A percentile compares a stretch with the other conserved stretches of the same genome.
These are phyloP conservation scores for Ciconia nigra DNA, from an alignment of 2,797 vertebrate species.

Conservation along the genomic window DNA sequence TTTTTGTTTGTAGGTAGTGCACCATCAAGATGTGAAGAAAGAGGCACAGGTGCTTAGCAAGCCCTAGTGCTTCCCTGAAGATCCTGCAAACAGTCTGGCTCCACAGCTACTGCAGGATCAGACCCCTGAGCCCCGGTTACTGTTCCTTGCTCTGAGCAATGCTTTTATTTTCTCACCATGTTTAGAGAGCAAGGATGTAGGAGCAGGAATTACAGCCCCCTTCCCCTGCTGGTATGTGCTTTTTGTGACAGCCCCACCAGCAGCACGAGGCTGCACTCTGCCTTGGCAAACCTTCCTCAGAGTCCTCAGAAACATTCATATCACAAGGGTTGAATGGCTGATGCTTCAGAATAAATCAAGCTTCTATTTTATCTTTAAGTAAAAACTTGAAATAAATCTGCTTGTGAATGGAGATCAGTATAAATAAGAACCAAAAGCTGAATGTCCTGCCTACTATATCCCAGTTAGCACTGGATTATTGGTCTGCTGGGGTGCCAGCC, in stretches of 20 bases:
- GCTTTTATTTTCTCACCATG: neutral
- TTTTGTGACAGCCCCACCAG: neutral
- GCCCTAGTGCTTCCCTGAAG: neutral
- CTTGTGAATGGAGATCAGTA: neutral
- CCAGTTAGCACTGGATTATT: slow-evolving; percentile 31
- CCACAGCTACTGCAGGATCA: neutral
- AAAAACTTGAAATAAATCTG: neutral
- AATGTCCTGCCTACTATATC: neutral
- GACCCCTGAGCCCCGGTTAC: neutral
- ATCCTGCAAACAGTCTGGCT: neutral
- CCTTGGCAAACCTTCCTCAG: neutral
- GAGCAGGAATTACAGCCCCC: neutral
- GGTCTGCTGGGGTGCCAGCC: neutral
- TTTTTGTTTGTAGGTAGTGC: neutral
- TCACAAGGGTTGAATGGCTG: neutral
- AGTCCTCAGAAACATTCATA: neutral
- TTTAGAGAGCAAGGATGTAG: neutral
- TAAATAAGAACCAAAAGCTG: slow-evolving; percentile 23
- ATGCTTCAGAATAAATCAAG: neutral
- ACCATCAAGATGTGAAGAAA: neutral
- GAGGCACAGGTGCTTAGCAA: neutral
- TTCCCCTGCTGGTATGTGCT: neutral
- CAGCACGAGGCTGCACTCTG: neutral
- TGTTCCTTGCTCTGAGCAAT: neutral
- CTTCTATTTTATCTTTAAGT: neutral